Evolutionary conservation across 2,113 vertebrate genomes (phyloP).

Genomic region (Solea senegalensis): DNA sequence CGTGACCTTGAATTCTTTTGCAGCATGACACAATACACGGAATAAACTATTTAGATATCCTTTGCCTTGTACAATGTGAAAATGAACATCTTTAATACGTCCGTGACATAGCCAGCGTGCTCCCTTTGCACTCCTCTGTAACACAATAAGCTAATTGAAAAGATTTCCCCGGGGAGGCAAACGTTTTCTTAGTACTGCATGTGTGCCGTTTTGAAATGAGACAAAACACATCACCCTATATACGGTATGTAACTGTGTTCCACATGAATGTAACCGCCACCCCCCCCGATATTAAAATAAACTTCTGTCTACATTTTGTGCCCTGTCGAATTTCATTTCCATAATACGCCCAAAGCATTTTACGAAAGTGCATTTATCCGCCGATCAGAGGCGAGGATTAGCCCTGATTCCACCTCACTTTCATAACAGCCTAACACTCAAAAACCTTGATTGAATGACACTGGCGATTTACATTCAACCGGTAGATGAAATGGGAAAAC

Average conservation of each 20-base stretch:
- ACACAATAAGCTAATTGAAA: conserved; percentile 5
- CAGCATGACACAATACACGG: conserved; percentile 50
- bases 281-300: conserved; percentile 53
- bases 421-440: conserved; percentile 3
- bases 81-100: neutral
- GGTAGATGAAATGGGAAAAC: too few species aligned
- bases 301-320: conserved; percentile 27
- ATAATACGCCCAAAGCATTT: conserved; percentile 10
- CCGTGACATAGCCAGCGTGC: conserved; percentile 24
- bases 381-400: conserved; percentile 33
- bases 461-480: too few species aligned
- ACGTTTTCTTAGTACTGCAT: conserved; percentile 58
- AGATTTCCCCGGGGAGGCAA: conserved; percentile 4
- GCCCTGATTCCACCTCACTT: conserved; percentile 36
- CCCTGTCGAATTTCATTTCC: conserved; percentile 27
- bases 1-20: conserved; percentile 17
- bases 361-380: conserved; percentile 16
- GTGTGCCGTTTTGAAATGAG: conserved; percentile 21
- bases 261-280: conserved; percentile 41
- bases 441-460: too few species aligned
- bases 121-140: conserved; percentile 43
- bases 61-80: conserved; percentile 31
- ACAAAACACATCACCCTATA: neutral
- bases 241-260: conserved; percentile 26
- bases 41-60: conserved; percentile 23